Evolutionary conservation across 2,797 vertebrate genomes (phyloP).

Genomic region (Platyrinchus mystaceus): DNA sequence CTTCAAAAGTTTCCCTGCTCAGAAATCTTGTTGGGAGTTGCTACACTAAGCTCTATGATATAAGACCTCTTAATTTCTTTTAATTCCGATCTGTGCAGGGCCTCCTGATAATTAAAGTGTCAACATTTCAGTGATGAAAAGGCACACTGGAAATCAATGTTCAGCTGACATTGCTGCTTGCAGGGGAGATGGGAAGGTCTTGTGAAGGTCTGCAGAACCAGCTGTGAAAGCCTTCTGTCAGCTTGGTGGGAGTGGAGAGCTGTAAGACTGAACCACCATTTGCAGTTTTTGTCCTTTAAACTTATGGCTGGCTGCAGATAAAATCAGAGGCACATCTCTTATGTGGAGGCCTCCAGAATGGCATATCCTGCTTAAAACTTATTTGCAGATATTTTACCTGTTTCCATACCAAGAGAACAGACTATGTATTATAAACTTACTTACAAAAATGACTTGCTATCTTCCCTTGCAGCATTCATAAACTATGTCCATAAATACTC

Average conservation of each 20-base stretch:
- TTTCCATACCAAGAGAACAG: not conserved
- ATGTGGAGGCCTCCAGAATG: not conserved
- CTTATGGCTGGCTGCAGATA: not conserved
- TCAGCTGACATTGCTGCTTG: not conserved
- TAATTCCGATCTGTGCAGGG: not conserved
- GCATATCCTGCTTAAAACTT: not conserved
- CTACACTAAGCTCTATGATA: not conserved
- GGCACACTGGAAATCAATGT: not conserved
- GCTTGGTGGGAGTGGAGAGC: not conserved
- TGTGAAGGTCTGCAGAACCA: not conserved
- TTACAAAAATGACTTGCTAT: not conserved
- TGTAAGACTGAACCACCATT: not conserved
- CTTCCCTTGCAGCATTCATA: not conserved
- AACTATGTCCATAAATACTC: not conserved
- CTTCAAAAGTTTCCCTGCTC: not conserved
- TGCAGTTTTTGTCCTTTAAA: not conserved
- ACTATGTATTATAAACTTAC: not conserved
- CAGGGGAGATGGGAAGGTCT: not conserved
- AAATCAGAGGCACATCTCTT: not conserved
- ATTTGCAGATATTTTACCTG: not conserved
- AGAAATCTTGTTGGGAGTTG: not conserved
- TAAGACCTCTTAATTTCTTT: not conserved
- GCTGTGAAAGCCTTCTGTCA: not conserved
- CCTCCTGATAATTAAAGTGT: conserved; percentile 21
- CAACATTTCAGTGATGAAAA: not conserved